Conservation (phyloP, 2,888 invertebrate species). For the Drosophila paramelanica region DNA sequence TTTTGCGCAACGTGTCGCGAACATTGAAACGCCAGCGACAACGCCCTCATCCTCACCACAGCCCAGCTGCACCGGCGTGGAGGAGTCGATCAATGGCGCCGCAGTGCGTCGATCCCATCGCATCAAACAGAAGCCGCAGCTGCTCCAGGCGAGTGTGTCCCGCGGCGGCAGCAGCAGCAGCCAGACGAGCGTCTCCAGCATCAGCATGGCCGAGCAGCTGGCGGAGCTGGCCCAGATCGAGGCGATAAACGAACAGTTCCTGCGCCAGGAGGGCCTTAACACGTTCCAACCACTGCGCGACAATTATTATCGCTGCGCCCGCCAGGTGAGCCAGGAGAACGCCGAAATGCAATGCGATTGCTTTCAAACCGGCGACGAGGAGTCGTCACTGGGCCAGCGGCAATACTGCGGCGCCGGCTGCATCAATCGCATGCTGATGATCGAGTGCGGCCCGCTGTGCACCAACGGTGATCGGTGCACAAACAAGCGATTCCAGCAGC, state of each 20-base stretch:
- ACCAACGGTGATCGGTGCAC: constrained; percentile 95
- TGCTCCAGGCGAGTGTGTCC: constrained; percentile 85
- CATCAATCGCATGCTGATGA: constrained; percentile 98
- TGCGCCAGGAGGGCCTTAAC: constrained; percentile 86
- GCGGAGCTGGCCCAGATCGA: constrained; percentile 80
- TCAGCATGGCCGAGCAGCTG: constrained; percentile 77
- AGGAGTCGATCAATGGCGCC: neutral
- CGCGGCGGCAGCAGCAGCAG: constrained; percentile 87
- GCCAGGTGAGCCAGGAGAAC: constrained; percentile 95
- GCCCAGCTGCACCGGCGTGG: neutral
- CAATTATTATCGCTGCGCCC: constrained; percentile 93
- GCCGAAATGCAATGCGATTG: constrained; percentile 98
- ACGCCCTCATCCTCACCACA: constrained; percentile 70
- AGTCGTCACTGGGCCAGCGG: constrained; percentile 90
- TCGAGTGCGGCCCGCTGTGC: constrained; percentile 98
- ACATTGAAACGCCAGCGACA: constrained; percentile 73
- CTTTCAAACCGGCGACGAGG: constrained; percentile 94
- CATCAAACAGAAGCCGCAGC: constrained; percentile 89
- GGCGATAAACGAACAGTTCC: constrained; percentile 80
- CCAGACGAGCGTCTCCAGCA: constrained; percentile 3
- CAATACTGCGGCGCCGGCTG: constrained; percentile 98
- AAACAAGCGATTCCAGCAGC: constrained; percentile 96
- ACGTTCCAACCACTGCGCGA: constrained; percentile 93
- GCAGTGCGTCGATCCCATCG: constrained; percentile 90
- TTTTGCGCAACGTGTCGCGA: constrained; percentile 42